Evolutionary conservation across 1,140 invertebrate genomes (phyloP).

Genomic region (Holotrichia oblita): DNA sequence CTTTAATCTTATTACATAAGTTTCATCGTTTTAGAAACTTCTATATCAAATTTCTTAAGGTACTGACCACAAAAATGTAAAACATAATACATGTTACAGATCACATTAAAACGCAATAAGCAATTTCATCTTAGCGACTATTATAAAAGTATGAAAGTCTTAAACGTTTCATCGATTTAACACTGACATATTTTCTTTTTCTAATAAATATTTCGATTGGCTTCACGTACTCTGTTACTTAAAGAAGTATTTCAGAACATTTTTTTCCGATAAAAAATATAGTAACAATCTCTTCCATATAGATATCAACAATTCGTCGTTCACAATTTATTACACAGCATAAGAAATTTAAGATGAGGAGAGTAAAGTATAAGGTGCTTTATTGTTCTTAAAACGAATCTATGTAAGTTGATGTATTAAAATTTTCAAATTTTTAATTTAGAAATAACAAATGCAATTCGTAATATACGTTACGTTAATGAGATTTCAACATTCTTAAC

Average conservation of each 20-base stretch:
- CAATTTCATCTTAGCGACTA: too few relatives aligned
- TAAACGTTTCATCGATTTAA: not conserved
- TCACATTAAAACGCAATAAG: too few relatives aligned
- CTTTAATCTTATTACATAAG: too few relatives aligned
- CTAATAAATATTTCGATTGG: not conserved
- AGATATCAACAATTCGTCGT: not conserved
- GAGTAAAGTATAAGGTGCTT: not conserved
- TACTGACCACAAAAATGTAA: too few relatives aligned
- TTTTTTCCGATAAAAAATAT: constrained; percentile 18
- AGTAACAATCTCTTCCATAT: not conserved
- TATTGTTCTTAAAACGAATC: too few relatives aligned
- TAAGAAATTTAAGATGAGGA: not conserved
- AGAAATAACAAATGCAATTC: not conserved
- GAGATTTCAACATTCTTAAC: not conserved
- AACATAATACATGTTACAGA: too few relatives aligned
- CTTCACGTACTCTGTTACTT: not conserved
- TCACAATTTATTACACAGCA: not conserved
- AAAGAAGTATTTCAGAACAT: not conserved
- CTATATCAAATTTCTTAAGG: too few relatives aligned
- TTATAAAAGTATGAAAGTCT: not conserved
- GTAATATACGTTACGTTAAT: not conserved
- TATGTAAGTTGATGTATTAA: not conserved
- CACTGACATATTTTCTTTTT: not conserved
- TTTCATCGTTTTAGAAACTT: too few relatives aligned
- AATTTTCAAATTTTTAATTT: not conserved